These are phyloP conservation scores for Tipula lateralis DNA, from an alignment of 2,888 invertebrate species.

Conservation along the genomic window DNA sequence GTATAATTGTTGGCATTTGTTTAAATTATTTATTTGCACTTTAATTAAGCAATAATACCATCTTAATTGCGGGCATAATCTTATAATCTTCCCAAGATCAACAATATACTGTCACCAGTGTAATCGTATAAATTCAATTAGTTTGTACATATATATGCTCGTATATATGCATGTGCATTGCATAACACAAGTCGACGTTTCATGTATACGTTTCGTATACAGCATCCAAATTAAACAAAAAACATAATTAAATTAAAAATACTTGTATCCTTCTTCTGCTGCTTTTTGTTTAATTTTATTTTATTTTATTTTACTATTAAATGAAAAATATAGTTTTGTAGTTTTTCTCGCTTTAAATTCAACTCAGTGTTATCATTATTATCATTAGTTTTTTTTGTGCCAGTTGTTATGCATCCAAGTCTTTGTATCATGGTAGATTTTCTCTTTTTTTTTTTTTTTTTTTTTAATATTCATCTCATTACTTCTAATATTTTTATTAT, in stretches of 20 bases:
- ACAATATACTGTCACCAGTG: not conserved
- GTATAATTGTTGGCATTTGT: too few species aligned
- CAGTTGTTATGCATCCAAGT: not conserved
- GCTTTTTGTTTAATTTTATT: not conserved
- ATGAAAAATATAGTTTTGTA: not conserved
- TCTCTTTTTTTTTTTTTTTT: not conserved
- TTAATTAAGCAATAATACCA: too few species aligned
- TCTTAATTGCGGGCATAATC: too few species aligned
- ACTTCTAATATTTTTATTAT: not conserved
- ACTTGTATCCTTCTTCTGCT: not conserved
- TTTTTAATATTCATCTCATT: not conserved
- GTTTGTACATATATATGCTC: too few species aligned
- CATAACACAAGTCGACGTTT: too few species aligned
- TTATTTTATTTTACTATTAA: not conserved
- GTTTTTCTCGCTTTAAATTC: not conserved
- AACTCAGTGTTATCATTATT: not conserved
- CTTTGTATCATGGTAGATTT: not conserved
- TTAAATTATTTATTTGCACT: too few species aligned
- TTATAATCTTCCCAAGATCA: too few species aligned
- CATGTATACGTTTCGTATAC: not conserved
- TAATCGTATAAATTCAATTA: not conserved
- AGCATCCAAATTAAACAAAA: not conserved
- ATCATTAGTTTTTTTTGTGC: too few species aligned
- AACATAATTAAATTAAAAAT: not conserved
- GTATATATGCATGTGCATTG: too few species aligned